phyloP scores from a whole-genome alignment of 1,140 invertebrate species.

The Drosophila yakuba region DNA sequence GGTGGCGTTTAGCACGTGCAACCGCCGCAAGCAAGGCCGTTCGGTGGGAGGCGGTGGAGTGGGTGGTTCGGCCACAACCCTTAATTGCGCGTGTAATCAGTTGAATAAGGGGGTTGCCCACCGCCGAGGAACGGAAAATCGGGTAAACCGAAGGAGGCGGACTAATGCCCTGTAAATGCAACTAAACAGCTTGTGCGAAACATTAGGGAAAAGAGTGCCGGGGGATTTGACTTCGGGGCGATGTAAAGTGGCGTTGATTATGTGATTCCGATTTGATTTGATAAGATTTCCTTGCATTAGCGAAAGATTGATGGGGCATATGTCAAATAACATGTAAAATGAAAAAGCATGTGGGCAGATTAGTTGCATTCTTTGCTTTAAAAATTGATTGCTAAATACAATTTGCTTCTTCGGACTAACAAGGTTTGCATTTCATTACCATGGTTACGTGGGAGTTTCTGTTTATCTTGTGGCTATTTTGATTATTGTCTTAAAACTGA shows the following conservation, averaged over 20 bases:
- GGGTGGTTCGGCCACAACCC: slow-evolving; percentile 58
- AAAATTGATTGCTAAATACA: neutral
- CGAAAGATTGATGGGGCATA: slow-evolving; percentile 65
- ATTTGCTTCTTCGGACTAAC: neutral
- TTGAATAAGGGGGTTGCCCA: slow-evolving; percentile 23
- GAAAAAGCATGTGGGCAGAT: neutral
- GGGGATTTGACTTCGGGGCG: slow-evolving; percentile 15
- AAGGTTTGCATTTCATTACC: too few relatives aligned
- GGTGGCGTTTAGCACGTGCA: slow-evolving; percentile 63
- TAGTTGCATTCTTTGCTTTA: neutral
- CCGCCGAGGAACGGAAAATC: neutral
- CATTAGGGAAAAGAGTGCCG: slow-evolving; percentile 12
- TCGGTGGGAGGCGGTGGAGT: slow-evolving; percentile 20
- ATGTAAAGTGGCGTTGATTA: slow-evolving; percentile 57
- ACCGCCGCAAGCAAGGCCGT: slow-evolving; percentile 63
- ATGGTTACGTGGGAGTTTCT: too few relatives aligned
- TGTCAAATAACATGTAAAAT: slow-evolving; percentile 26
- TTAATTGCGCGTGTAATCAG: slow-evolving; percentile 79
- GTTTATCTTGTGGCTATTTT: too few relatives aligned
- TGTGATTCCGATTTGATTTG: slow-evolving; percentile 61
- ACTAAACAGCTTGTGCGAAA: slow-evolving; percentile 60
- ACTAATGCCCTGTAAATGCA: slow-evolving; percentile 71
- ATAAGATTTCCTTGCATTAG: slow-evolving; percentile 64
- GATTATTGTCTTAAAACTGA: too few relatives aligned
- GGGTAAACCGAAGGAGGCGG: slow-evolving; percentile 5